phyloP scores from a whole-genome alignment of 2,888 invertebrate species.

The Cyclophora albipunctata region DNA sequence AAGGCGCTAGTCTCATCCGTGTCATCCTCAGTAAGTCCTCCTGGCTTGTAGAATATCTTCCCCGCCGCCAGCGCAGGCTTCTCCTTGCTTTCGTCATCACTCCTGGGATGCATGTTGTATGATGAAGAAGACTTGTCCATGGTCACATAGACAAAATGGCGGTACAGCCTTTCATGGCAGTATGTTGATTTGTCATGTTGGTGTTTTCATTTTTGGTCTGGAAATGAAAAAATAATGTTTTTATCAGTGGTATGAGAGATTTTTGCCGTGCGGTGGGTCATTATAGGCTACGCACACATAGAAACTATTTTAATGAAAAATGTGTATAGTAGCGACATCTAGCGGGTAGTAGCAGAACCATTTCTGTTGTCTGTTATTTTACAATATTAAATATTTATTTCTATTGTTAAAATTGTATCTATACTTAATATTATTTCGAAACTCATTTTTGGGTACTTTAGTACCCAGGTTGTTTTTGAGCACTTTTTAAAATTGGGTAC shows the following conservation, averaged over 20 bases:
- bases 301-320: too few species aligned
- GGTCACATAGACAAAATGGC: constrained; percentile 34
- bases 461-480: too few species aligned
- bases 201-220: constrained; percentile 2
- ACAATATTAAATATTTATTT: too few species aligned
- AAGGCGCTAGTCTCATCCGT: constrained; percentile 68
- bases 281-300: too few species aligned
- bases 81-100: constrained; percentile 32
- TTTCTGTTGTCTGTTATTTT: too few species aligned
- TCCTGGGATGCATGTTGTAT: constrained; percentile 54
- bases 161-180: constrained; percentile 1
- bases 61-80: constrained; percentile 49
- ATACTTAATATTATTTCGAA: background rate
- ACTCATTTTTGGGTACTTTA: too few species aligned
- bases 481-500: too few species aligned
- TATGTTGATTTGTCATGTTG: constrained; percentile 3
- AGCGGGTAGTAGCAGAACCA: too few species aligned
- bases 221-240: background rate
- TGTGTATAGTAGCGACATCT: too few species aligned
- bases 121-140: constrained; percentile 43
- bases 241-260: too few species aligned
- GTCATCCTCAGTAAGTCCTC: constrained; percentile 52
- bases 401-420: constrained; percentile 2
- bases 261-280: too few species aligned
- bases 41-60: constrained; percentile 69